Conservation (phyloP, 53 echinoderm and acorn worm species). For the Antedon mediterranea region DNA sequence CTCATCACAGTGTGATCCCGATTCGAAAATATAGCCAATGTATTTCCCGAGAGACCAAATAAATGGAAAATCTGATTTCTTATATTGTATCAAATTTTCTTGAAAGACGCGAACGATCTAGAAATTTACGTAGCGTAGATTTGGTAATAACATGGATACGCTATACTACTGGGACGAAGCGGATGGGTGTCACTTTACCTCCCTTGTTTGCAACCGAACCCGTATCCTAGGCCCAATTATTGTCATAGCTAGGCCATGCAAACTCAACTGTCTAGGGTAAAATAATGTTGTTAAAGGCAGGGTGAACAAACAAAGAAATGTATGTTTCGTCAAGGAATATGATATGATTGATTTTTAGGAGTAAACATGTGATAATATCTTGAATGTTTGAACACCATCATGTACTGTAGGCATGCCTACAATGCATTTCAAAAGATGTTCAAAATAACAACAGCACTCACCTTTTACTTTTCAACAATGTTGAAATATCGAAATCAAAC, state of each 20-base stretch:
- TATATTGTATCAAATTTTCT: slow-evolving; percentile 1
- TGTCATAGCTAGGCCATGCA: background rate
- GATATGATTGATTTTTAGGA: too few relatives aligned
- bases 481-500: too few relatives aligned
- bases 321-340: background rate
- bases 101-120: background rate
- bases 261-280: too few relatives aligned
- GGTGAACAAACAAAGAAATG: background rate
- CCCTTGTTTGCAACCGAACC: background rate
- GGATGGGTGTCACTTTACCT: background rate
- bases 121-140: background rate
- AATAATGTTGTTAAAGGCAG: background rate
- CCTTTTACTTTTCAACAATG: too few relatives aligned
- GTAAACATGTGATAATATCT: too few relatives aligned
- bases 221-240: background rate
- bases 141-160: background rate
- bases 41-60: background rate
- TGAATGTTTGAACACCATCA: too few relatives aligned
- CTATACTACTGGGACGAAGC: background rate
- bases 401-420: too few relatives aligned
- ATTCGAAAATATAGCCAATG: background rate
- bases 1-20: background rate
- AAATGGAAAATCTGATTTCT: background rate
- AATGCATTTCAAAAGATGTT: too few relatives aligned
- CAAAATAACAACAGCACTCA: too few relatives aligned